Percentiles rank a stretch among this genome's conserved stretches.
Evolutionary conservation across 2,113 vertebrate species (phyloP).

Genomic region (Psephotus haematonotus): DNA sequence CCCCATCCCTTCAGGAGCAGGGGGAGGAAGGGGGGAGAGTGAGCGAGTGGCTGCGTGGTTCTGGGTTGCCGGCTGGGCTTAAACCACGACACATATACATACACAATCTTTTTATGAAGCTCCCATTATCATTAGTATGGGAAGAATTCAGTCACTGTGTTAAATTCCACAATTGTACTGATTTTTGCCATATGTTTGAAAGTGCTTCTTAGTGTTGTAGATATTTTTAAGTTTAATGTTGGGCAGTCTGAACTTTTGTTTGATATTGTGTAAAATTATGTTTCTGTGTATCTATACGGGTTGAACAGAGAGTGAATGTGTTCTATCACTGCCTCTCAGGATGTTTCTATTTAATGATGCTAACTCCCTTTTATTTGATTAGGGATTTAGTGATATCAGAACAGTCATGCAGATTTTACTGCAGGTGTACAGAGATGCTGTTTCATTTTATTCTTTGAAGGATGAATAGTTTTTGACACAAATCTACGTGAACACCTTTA

Average conservation of each 20-base stretch:
- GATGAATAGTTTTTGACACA: background rate
- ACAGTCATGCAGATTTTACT: slow-evolving; percentile 43
- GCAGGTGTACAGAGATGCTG: background rate
- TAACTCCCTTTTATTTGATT: slow-evolving; percentile 31
- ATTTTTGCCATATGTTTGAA: background rate
- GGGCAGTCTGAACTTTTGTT: background rate
- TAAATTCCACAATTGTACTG: background rate
- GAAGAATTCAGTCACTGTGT: background rate
- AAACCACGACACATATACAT: background rate
- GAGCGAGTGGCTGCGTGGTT: too few species aligned
- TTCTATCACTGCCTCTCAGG: background rate
- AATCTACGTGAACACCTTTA: background rate
- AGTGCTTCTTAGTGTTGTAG: background rate
- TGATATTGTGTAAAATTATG: background rate
- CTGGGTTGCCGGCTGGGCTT: too few species aligned
- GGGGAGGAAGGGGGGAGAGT: too few species aligned
- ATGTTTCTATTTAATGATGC: background rate
- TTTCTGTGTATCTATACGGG: background rate
- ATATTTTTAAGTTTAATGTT: background rate
- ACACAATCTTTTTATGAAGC: background rate
- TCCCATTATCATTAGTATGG: background rate
- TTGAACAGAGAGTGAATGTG: background rate
- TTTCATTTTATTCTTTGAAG: background rate
- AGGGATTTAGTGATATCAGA: background rate
- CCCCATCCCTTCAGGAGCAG: too few species aligned